Evolutionary conservation across 2,113 vertebrate species (phyloP).

Genomic region (Mungos mungo): DNA sequence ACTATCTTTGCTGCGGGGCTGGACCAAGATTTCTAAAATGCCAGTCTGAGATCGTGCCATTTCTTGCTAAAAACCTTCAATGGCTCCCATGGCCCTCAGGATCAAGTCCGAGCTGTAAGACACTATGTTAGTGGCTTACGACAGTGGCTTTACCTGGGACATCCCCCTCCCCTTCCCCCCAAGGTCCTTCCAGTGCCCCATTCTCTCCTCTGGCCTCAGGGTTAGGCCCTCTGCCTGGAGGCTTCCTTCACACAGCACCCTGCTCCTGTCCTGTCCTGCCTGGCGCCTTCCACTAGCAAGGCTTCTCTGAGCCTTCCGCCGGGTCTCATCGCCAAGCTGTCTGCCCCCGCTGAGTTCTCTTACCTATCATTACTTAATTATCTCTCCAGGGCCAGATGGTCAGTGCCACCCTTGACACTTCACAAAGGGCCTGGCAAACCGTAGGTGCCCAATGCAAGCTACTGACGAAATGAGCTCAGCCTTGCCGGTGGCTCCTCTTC

Average conservation of each 20-base stretch:
- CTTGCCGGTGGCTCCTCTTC: no score
- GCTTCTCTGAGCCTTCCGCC: background rate
- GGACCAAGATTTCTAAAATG: background rate
- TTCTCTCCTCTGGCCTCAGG: background rate
- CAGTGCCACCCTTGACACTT: background rate
- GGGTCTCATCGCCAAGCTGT: background rate
- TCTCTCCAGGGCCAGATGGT: background rate
- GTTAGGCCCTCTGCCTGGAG: background rate
- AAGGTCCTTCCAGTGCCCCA: rapidly evolving
- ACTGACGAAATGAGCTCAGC: background rate
- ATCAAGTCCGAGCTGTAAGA: background rate
- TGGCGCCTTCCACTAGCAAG: background rate
- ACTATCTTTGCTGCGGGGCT: background rate
- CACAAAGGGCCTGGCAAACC: background rate
- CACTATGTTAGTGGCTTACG: background rate
- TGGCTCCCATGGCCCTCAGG: background rate
- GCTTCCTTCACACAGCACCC: rapidly evolving
- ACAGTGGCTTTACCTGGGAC: background rate
- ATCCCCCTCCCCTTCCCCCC: background rate
- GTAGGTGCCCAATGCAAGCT: background rate
- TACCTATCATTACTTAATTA: background rate
- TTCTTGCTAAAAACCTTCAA: background rate
- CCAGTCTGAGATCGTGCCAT: background rate
- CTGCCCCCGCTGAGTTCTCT: background rate
- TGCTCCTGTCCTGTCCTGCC: background rate